Evolutionary conservation across 2,113 vertebrate genomes (phyloP).

Genomic region (Hippotragus niger): DNA sequence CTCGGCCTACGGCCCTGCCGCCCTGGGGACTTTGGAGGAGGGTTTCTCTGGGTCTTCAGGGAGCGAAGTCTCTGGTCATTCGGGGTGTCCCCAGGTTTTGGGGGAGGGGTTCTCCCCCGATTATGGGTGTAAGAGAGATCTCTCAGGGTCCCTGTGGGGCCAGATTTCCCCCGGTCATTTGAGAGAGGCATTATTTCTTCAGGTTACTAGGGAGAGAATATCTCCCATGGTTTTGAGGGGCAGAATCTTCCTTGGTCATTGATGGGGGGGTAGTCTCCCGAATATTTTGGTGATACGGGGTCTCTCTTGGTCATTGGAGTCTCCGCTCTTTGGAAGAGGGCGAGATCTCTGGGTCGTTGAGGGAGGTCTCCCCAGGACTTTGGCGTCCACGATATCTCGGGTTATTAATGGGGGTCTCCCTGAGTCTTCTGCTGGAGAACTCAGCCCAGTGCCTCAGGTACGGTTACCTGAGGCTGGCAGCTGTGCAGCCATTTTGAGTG

Average conservation of each 20-base stretch:
- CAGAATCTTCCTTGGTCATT: not conserved
- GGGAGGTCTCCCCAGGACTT: not conserved
- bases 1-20: rapidly evolving
- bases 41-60: not conserved
- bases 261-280: not conserved
- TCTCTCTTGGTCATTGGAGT: not conserved
- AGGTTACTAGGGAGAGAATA: not conserved
- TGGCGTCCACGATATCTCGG: not conserved
- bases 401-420: not conserved
- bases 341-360: not conserved
- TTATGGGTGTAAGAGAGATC: not conserved
- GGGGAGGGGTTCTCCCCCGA: not conserved
- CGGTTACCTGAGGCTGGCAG: conserved; percentile 25
- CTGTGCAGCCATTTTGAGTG: conserved; percentile 66
- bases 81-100: not conserved
- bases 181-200: not conserved
- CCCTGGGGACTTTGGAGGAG: not conserved
- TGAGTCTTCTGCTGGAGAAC: not conserved
- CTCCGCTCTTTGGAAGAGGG: not conserved
- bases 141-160: not conserved
- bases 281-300: not conserved
- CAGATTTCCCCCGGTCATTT: not conserved
- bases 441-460: not conserved
- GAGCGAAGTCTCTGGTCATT: not conserved
- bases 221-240: not conserved